Percentiles rank a stretch among this genome's conserved stretches.
Conservation (phyloP, 2,888 invertebrate species). For the Agrochola circellaris region DNA sequence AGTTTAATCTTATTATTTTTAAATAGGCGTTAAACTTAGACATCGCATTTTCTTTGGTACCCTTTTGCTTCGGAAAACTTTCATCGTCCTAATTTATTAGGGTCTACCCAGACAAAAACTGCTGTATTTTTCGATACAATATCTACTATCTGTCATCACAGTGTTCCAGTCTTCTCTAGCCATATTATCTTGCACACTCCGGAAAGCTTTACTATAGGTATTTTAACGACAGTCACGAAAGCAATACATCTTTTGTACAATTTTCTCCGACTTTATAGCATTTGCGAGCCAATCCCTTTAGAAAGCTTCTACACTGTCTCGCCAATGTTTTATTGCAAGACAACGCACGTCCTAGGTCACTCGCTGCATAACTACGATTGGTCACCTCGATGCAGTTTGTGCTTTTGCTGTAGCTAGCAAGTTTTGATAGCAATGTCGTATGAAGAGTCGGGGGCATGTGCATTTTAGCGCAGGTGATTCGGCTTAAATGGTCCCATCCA, state of each 20-base stretch:
- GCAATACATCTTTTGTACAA: background rate
- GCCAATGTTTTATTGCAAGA: constrained; percentile 35
- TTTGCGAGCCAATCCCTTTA: constrained; percentile 30
- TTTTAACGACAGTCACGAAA: constrained; percentile 5
- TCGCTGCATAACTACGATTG: constrained; percentile 7
- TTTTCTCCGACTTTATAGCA: constrained; percentile 23
- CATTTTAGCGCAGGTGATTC: background rate
- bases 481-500: background rate
- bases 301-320: constrained; percentile 28
- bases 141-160: background rate
- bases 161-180: background rate
- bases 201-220: background rate
- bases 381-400: background rate
- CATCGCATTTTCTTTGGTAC: background rate
- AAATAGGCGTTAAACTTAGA: background rate
- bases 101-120: too few species aligned
- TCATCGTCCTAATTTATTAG: too few species aligned
- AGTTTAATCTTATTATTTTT: background rate
- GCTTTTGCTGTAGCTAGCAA: background rate
- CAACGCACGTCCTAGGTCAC: constrained; percentile 39
- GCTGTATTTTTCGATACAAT: background rate
- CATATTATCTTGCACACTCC: background rate
- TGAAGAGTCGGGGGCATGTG: too few species aligned
- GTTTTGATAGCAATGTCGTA: background rate
- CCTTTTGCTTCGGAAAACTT: background rate